phyloP scores from a whole-genome alignment of 2,797 vertebrate genomes.

The Dryobates pubescens region DNA sequence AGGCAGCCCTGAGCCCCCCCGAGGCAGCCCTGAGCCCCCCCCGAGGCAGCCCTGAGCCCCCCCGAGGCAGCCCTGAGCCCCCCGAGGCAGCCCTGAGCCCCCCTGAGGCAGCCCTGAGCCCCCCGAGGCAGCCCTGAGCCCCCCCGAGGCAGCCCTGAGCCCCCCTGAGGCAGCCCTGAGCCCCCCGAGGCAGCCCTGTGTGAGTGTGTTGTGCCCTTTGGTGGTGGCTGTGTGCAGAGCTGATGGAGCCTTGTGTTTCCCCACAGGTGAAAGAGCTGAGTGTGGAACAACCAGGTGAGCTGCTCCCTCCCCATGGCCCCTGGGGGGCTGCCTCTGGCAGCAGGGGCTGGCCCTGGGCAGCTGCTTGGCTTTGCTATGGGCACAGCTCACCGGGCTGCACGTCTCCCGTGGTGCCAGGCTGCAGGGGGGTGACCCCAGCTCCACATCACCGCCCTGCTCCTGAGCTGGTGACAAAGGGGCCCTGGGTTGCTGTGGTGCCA shows the following conservation, averaged over 20 bases:
- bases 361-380: background rate
- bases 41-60: background rate
- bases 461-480: background rate
- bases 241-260: conserved; percentile 49
- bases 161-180: no score
- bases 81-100: background rate
- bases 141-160: background rate
- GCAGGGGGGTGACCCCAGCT: background rate
- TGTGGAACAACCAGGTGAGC: conserved; percentile 97
- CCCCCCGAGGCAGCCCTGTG: background rate
- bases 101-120: background rate
- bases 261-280: conserved; percentile 92
- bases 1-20: no score
- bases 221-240: background rate
- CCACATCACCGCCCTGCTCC: background rate
- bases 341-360: background rate
- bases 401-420: background rate
- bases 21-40: background rate
- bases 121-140: no score
- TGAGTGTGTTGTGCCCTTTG: background rate
- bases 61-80: background rate
- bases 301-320: background rate
- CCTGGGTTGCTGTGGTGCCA: background rate
- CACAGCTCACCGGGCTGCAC: background rate
- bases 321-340: background rate